These are phyloP conservation scores for Clarias laeviceps DNA, from an alignment of 2,797 vertebrate genomes.

Conservation along the genomic window DNA sequence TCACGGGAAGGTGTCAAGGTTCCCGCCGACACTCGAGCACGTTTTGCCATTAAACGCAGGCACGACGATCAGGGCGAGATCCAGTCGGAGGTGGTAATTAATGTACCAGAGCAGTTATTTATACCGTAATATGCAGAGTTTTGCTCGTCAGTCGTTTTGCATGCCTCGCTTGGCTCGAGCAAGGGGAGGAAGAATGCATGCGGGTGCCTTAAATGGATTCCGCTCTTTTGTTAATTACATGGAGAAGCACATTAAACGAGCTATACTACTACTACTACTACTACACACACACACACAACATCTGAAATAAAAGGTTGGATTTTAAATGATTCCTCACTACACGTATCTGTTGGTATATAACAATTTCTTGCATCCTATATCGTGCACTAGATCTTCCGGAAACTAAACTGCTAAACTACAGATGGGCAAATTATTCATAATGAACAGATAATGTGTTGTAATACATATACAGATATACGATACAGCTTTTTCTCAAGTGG, in stretches of 20 bases:
- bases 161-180: conserved; percentile 50
- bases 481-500: background rate
- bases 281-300: conserved; percentile 3
- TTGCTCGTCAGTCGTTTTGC: conserved; percentile 56
- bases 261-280: background rate
- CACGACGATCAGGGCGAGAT: conserved; percentile 58
- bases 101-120: conserved; percentile 66
- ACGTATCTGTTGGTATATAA: background rate
- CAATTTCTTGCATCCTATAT: background rate
- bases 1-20: conserved; percentile 64
- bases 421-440: background rate
- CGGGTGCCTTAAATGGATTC: conserved; percentile 55
- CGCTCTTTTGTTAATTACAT: conserved; percentile 60
- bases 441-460: background rate
- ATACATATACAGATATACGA: background rate
- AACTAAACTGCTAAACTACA: background rate
- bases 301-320: background rate
- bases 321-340: background rate
- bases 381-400: background rate
- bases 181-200: conserved; percentile 48
- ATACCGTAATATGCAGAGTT: conserved; percentile 62
- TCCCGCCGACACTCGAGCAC: conserved; percentile 59
- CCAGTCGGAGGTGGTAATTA: conserved; percentile 69
- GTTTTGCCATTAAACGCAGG: conserved; percentile 58
- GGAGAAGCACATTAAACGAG: conserved; percentile 49